Conservation (phyloP, 2,888 invertebrate genomes). For the Oithona nana region DNA sequence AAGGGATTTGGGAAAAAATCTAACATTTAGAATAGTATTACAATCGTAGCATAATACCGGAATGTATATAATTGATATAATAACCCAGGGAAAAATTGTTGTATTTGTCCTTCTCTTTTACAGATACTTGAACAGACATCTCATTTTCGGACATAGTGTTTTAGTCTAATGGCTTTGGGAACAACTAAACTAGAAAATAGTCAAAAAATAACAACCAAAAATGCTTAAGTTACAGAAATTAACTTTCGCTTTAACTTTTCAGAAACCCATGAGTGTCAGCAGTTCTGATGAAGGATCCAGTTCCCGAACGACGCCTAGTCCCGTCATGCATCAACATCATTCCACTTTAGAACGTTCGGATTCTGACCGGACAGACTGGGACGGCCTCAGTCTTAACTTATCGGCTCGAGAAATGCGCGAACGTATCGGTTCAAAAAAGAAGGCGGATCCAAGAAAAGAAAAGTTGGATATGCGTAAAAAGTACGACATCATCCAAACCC, state of each 20-base stretch:
- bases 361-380: background rate
- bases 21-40: no score
- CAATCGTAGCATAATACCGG: no score
- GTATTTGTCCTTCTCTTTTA: no score
- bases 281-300: background rate
- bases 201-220: no score
- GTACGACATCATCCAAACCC: slow-evolving; percentile 80
- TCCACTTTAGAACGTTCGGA: background rate
- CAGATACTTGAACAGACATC: no score
- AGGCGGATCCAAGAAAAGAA: slow-evolving; percentile 73
- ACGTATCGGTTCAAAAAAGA: slow-evolving; percentile 62
- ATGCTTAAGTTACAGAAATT: no score
- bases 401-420: slow-evolving; percentile 80
- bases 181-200: no score
- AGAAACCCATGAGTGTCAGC: background rate
- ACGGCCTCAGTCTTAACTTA: slow-evolving; percentile 56
- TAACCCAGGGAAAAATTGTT: no score
- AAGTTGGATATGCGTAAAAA: slow-evolving; percentile 76
- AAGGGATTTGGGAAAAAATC: no score
- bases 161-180: no score
- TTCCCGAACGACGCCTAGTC: slow-evolving; percentile 3
- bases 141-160: no score
- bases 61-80: no score
- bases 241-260: background rate
- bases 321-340: slow-evolving; percentile 14